These are phyloP conservation scores for Sterrhoptilus dennistouni DNA, from an alignment of 2,113 vertebrate species.

Conservation along the genomic window DNA sequence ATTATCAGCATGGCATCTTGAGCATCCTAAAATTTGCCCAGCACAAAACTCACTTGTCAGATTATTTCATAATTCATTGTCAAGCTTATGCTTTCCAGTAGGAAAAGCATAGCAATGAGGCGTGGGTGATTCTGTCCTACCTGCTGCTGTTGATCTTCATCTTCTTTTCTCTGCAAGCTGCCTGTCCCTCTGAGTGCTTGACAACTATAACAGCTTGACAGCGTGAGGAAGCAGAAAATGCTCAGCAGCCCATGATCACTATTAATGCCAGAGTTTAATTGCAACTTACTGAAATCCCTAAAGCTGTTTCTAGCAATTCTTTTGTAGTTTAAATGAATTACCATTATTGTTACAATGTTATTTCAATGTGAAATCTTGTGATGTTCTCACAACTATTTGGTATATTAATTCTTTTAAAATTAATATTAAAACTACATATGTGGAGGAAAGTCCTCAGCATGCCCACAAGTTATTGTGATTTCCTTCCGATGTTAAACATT, in stretches of 20 bases:
- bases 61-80: conserved; percentile 1
- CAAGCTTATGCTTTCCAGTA: conserved; percentile 16
- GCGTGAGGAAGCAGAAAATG: neutral
- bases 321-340: neutral
- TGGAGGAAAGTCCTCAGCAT: neutral
- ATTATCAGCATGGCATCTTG: neutral
- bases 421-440: neutral
- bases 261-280: neutral
- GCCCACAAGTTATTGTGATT: neutral
- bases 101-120: neutral
- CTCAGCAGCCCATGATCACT: neutral
- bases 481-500: neutral
- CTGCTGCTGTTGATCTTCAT: conserved; percentile 11
- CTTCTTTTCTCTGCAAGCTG: neutral
- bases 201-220: neutral
- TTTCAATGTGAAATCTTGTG: neutral
- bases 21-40: neutral
- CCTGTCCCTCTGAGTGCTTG: neutral
- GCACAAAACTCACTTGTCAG: neutral
- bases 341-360: neutral
- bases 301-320: neutral
- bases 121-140: neutral
- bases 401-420: neutral
- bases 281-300: neutral
- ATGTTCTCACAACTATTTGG: neutral